phyloP scores from a whole-genome alignment of 2,888 invertebrate species.

The Sturmia bella region DNA sequence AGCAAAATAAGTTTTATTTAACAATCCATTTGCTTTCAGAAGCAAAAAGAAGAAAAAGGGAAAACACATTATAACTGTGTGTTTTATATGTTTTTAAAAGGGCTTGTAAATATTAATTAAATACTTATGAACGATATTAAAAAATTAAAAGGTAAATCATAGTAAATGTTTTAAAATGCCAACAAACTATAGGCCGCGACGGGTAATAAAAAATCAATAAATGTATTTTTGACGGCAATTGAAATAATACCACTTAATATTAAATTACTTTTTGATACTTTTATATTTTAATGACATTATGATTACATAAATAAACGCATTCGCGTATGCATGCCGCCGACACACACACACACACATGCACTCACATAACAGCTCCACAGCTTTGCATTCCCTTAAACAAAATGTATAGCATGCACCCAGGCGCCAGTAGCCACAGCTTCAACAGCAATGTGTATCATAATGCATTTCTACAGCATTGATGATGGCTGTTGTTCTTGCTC shows the following conservation, averaged over 20 bases:
- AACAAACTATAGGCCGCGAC: constrained; percentile 30
- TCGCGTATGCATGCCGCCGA: not conserved
- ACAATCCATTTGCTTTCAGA: not conserved
- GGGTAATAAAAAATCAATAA: constrained; percentile 67
- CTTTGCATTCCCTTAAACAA: not conserved
- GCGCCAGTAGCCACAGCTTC: constrained; percentile 27
- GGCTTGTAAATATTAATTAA: constrained; percentile 44
- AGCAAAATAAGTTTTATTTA: not conserved
- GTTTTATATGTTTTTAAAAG: not conserved
- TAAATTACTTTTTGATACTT: constrained; percentile 71
- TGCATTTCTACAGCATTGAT: constrained; percentile 40
- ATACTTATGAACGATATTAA: constrained; percentile 52
- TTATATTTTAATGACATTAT: constrained; percentile 70
- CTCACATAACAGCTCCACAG: not conserved
- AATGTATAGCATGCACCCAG: constrained; percentile 22
- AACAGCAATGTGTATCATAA: constrained; percentile 30
- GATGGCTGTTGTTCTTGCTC: constrained; percentile 14
- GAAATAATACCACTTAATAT: constrained; percentile 70
- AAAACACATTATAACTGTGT: not conserved
- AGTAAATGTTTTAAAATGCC: constrained; percentile 32
- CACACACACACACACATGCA: not conserved
- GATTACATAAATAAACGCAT: constrained; percentile 58
- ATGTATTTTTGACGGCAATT: constrained; percentile 65
- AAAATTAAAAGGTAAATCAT: constrained; percentile 22
- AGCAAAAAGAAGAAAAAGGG: not conserved